phyloP scores from a whole-genome alignment of 2,113 vertebrate species.

The Danionella cerebrum region DNA sequence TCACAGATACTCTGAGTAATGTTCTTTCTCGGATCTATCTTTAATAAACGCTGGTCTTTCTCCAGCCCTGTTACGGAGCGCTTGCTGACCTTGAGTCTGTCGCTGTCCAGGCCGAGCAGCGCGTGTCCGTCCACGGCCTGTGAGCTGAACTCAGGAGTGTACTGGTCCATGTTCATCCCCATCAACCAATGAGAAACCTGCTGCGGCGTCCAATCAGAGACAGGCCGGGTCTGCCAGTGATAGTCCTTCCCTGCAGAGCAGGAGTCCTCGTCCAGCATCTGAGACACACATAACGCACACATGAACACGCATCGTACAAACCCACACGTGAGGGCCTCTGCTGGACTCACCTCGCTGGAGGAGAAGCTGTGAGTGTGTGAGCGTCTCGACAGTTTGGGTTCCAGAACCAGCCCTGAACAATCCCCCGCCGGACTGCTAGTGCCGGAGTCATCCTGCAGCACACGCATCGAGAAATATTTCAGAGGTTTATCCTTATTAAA shows the following conservation, averaged over 20 bases:
- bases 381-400: conserved; percentile 88
- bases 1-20: too few relatives aligned
- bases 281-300: conserved; percentile 13
- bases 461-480: too few relatives aligned
- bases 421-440: conserved; percentile 79
- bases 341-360: conserved; percentile 86
- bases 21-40: too few relatives aligned
- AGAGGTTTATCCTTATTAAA: too few relatives aligned
- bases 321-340: too few relatives aligned
- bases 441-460: conserved; percentile 88
- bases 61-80: too few relatives aligned
- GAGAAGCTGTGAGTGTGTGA: conserved; percentile 92
- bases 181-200: conserved; percentile 83
- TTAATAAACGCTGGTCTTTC: too few relatives aligned
- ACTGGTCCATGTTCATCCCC: conserved; percentile 86
- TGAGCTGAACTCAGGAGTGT: conserved; percentile 74
- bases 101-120: conserved; percentile 75
- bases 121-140: conserved; percentile 75
- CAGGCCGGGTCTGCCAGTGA: conserved; percentile 79
- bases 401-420: conserved; percentile 84
- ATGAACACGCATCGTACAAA: too few relatives aligned
- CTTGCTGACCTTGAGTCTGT: conserved; percentile 72
- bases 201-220: conserved; percentile 79
- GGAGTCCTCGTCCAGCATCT: conserved; percentile 78
- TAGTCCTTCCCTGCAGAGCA: conserved; percentile 71